A percentile compares a stretch with the other conserved stretches of the same genome.
Conservation (phyloP, 2,888 invertebrate species). For the Cerastis leucographa region DNA sequence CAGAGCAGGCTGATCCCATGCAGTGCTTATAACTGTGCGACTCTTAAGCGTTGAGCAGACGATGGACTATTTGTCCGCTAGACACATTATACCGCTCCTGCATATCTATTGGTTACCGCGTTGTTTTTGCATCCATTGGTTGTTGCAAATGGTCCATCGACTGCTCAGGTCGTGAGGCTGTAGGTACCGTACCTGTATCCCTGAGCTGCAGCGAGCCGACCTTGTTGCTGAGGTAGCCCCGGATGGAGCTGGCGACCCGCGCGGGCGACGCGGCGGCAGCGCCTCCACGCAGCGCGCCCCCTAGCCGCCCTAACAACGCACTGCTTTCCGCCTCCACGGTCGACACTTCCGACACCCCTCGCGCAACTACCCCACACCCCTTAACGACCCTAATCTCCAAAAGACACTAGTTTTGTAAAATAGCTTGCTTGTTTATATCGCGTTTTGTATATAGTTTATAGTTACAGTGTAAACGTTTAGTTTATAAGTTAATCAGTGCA, state of each 20-base stretch:
- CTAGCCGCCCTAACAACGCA: constrained; percentile 92
- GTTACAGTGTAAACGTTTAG: constrained; percentile 55
- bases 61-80: not conserved
- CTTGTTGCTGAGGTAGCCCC: constrained; percentile 93
- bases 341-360: constrained; percentile 75
- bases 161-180: not conserved
- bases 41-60: not conserved
- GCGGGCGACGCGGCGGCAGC: constrained; percentile 93
- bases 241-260: constrained; percentile 93
- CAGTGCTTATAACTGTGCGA: not conserved
- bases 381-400: constrained; percentile 7
- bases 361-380: constrained; percentile 43
- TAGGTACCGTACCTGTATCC: constrained; percentile 92
- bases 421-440: constrained; percentile 33
- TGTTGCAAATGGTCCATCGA: not conserved
- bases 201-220: constrained; percentile 92
- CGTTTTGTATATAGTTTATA: constrained; percentile 45
- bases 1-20: not conserved
- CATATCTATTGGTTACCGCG: not conserved
- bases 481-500: constrained; percentile 81
- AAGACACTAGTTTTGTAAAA: constrained; percentile 32
- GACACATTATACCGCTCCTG: too few relatives aligned
- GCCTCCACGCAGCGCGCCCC: constrained; percentile 93
- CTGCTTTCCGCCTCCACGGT: constrained; percentile 89
- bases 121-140: not conserved